Evolutionary conservation across 1,140 invertebrate genomes (phyloP).

Genomic region (Brachystomella parvula): DNA sequence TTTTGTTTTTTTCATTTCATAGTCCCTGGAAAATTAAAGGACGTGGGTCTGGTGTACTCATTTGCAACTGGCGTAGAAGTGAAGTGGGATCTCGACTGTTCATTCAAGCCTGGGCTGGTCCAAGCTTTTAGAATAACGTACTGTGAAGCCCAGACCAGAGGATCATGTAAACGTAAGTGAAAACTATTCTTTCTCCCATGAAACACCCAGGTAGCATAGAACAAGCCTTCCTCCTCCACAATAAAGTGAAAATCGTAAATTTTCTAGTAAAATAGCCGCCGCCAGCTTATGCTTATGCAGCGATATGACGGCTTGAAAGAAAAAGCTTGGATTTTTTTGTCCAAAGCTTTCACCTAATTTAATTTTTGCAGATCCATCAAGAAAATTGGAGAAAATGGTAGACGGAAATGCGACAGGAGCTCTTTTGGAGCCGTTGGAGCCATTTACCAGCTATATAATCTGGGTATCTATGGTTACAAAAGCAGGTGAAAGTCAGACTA

Average conservation of each 20-base stretch:
- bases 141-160: conserved; percentile 50
- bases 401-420: conserved; percentile 13
- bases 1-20: conserved; percentile 29
- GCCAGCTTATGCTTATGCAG: too few species aligned
- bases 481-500: conserved; percentile 60
- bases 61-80: conserved; percentile 54
- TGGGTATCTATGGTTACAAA: conserved; percentile 62
- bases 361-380: neutral
- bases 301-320: too few species aligned
- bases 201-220: too few species aligned
- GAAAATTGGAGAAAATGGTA: neutral
- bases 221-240: neutral
- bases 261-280: neutral
- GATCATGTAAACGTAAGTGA: neutral
- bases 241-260: neutral
- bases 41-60: conserved; percentile 52
- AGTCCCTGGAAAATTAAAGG: conserved; percentile 58
- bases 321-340: too few species aligned
- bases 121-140: conserved; percentile 60
- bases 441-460: conserved; percentile 70
- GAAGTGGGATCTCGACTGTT: conserved; percentile 62
- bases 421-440: conserved; percentile 50
- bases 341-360: neutral
- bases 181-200: neutral
- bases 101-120: conserved; percentile 56